A percentile compares a stretch with the other conserved stretches of the same genome.
These are phyloP conservation scores for Drosophila leonis DNA, from an alignment of 2,888 invertebrate species.

Conservation along the genomic window DNA sequence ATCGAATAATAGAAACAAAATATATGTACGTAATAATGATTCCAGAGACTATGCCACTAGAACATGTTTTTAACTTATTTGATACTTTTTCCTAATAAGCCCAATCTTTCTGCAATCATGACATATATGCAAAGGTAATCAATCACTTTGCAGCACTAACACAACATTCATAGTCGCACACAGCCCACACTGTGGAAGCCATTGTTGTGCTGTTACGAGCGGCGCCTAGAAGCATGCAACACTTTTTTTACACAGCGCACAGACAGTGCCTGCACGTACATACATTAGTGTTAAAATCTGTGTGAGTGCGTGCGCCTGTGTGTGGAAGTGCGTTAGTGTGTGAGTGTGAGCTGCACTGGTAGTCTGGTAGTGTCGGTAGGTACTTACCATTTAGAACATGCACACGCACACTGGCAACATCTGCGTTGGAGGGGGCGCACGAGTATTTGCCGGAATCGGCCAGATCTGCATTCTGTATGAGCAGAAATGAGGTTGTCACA, in stretches of 20 bases:
- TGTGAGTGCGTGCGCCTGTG: constrained; percentile 25
- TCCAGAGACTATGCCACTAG: not conserved
- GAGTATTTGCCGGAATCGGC: constrained; percentile 93
- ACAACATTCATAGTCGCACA: constrained; percentile 3
- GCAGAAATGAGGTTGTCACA: constrained; percentile 91
- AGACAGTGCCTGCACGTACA: constrained; percentile 8
- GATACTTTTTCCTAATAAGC: not conserved
- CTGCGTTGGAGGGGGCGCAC: constrained; percentile 92
- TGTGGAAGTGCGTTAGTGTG: constrained; percentile 24
- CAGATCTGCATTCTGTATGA: constrained; percentile 91
- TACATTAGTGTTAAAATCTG: constrained; percentile 26
- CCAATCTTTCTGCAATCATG: not conserved
- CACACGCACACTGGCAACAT: constrained; percentile 91
- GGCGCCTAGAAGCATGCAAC: constrained; percentile 47
- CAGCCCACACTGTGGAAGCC: not conserved
- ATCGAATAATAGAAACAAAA: not conserved
- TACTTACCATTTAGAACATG: constrained; percentile 93
- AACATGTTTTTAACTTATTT: not conserved
- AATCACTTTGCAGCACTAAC: not conserved
- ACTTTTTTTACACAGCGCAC: constrained; percentile 51
- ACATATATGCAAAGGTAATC: constrained; percentile 1
- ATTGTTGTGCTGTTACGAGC: constrained; percentile 9
- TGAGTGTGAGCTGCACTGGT: constrained; percentile 24
- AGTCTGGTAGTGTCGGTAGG: constrained; percentile 31
- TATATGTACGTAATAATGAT: not conserved